Conservation (phyloP, 2,888 invertebrate genomes). For the Coenonympha arcania region DNA sequence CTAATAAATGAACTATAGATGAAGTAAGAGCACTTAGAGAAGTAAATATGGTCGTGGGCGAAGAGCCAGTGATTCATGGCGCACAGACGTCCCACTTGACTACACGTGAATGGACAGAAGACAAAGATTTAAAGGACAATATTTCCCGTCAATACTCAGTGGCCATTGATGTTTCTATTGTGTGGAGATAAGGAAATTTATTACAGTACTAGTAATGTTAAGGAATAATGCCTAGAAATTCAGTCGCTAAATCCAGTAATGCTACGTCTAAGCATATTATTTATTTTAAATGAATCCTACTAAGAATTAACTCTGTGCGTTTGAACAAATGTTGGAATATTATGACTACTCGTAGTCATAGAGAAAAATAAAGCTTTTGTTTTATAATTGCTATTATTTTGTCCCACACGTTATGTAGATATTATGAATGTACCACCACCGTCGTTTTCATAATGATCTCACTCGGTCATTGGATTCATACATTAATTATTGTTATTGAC, state of each 20-base stretch:
- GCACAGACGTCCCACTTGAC: slow-evolving; percentile 48
- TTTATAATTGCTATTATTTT: neutral
- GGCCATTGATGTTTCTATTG: slow-evolving; percentile 10
- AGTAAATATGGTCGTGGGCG: slow-evolving; percentile 61
- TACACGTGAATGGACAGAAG: slow-evolving; percentile 34
- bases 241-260: neutral
- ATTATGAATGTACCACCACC: neutral
- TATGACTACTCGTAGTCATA: too few relatives aligned
- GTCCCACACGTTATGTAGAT: neutral
- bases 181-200: slow-evolving; percentile 9
- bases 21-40: slow-evolving; percentile 39
- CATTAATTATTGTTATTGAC: slow-evolving; percentile 16
- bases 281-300: too few relatives aligned
- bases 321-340: too few relatives aligned
- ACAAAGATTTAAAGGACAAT: slow-evolving; percentile 10
- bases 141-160: neutral
- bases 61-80: slow-evolving; percentile 61
- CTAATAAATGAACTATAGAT: slow-evolving; percentile 16
- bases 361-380: too few relatives aligned
- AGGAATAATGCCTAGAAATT: neutral
- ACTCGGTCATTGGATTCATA: slow-evolving; percentile 4
- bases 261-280: too few relatives aligned
- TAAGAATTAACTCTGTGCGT: too few relatives aligned
- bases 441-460: neutral
- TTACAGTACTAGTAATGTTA: neutral